These are phyloP conservation scores for Apostichopus californicus DNA, from an alignment of 35 echinoderm and acorn worm species.

Conservation along the genomic window DNA sequence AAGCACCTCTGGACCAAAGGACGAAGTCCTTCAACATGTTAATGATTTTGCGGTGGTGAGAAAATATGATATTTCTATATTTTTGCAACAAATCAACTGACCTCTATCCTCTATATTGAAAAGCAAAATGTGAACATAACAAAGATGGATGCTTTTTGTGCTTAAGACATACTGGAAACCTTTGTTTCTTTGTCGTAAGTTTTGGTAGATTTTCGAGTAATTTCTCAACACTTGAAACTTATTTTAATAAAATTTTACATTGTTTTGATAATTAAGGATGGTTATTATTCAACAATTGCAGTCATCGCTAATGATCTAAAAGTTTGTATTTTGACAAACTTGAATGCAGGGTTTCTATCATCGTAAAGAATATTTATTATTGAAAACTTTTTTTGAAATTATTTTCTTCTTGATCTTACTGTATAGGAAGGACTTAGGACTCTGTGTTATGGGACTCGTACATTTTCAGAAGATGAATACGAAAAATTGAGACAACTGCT, in stretches of 20 bases:
- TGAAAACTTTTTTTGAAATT: neutral
- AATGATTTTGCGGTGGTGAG: conserved; percentile 92
- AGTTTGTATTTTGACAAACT: too few relatives aligned
- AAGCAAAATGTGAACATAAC: too few relatives aligned
- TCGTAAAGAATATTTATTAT: neutral
- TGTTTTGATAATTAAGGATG: too few relatives aligned
- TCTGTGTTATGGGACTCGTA: conserved; percentile 71
- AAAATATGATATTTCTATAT: neutral
- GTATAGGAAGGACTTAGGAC: conserved; percentile 81
- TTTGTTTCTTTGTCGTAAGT: neutral
- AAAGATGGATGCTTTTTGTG: neutral
- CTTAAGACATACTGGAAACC: neutral
- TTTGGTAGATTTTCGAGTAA: too few relatives aligned
- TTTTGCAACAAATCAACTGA: neutral
- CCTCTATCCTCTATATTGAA: too few relatives aligned
- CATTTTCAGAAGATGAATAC: conserved; percentile 60
- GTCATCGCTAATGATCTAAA: too few relatives aligned
- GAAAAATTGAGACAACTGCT: conserved; percentile 57
- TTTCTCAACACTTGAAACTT: too few relatives aligned
- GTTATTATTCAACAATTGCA: too few relatives aligned
- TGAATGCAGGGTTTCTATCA: neutral
- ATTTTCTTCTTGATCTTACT: neutral
- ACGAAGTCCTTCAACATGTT: conserved; percentile 78
- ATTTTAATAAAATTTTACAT: too few relatives aligned
- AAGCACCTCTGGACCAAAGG: conserved; percentile 72